phyloP scores from a whole-genome alignment of 2,888 invertebrate genomes.

The Philopedon plagiatum region DNA sequence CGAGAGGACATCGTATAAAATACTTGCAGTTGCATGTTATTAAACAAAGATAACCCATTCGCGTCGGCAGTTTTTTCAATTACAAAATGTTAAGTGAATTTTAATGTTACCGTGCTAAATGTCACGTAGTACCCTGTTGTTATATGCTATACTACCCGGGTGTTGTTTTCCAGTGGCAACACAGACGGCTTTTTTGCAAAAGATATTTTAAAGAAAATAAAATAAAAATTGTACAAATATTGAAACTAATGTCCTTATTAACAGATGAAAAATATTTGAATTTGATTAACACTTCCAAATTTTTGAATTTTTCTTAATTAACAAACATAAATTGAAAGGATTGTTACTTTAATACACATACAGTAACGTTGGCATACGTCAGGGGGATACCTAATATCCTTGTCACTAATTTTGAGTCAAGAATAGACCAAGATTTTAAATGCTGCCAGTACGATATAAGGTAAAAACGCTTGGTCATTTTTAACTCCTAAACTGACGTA shows the following conservation, averaged over 20 bases:
- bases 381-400: no score
- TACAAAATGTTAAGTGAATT: constrained; percentile 29
- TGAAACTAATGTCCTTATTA: not conserved
- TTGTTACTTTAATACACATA: no score
- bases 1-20: constrained; percentile 5
- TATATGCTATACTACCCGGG: constrained; percentile 32
- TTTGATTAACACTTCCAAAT: no score
- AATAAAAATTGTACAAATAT: not conserved
- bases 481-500: no score
- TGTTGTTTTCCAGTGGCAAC: constrained; percentile 34
- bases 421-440: no score
- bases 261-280: not conserved
- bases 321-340: no score
- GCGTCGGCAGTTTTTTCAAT: constrained; percentile 29
- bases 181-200: constrained; percentile 3
- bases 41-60: constrained; percentile 35
- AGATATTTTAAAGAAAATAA: not conserved
- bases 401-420: no score
- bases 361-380: no score
- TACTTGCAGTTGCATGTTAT: constrained; percentile 21
- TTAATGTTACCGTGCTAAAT: constrained; percentile 43
- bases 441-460: no score
- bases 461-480: no score
- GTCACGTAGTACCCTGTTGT: constrained; percentile 50
- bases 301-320: no score